Evolutionary conservation across 2,888 invertebrate genomes (phyloP).

Genomic region (Sminthurides aquaticus): DNA sequence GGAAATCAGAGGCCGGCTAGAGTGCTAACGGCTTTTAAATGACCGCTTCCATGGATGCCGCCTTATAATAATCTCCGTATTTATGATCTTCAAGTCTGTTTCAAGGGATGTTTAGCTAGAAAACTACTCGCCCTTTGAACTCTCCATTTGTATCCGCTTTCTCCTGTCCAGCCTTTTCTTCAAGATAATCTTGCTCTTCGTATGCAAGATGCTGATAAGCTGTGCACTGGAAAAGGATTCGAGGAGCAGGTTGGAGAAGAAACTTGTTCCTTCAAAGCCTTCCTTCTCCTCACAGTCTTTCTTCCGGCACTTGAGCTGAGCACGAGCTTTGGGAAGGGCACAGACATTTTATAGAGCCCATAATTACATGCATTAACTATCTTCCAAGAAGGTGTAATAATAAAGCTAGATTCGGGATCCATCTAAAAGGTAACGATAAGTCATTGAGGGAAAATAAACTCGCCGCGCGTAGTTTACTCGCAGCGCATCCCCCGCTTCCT

Average conservation of each 20-base stretch:
- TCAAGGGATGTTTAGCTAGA: conserved; percentile 6
- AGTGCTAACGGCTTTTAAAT: conserved; percentile 42
- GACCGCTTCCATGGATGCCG: conserved; percentile 32
- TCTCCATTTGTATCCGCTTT: background rate
- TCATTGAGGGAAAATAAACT: too few relatives aligned
- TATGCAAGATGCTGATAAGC: background rate
- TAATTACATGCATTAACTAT: background rate
- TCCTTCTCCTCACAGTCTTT: too few relatives aligned
- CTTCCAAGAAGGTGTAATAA: too few relatives aligned
- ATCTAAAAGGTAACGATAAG: too few relatives aligned
- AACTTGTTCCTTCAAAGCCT: background rate
- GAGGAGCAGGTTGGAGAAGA: background rate
- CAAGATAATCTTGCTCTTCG: background rate
- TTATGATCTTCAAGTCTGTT: conserved; percentile 5
- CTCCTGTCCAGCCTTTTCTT: background rate
- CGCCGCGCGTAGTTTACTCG: too few relatives aligned
- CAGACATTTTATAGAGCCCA: background rate
- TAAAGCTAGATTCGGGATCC: too few relatives aligned
- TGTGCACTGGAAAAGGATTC: background rate
- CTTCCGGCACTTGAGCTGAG: too few relatives aligned
- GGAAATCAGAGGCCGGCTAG: conserved; percentile 42
- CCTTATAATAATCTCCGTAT: conserved; percentile 33
- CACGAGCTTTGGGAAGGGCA: background rate
- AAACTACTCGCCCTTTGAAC: conserved; percentile 11
- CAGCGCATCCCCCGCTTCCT: too few relatives aligned